Base-by-base conservation (phyloP, 1,140 invertebrate species). In the Caenorhabditis latens region DNA sequence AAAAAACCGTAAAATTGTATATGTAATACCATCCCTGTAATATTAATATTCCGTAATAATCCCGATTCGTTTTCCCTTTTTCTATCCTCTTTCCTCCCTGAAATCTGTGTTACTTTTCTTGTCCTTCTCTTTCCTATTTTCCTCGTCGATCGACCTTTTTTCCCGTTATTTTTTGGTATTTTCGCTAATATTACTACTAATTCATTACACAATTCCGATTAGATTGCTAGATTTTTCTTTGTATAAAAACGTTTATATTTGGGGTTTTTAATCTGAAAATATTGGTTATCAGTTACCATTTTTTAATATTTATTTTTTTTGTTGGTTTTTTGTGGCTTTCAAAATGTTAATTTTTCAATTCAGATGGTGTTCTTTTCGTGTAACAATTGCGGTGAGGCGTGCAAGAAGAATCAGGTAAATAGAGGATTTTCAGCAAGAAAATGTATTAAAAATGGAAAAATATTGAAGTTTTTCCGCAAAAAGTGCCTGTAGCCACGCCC, bases 361-460 rank as follows among this genome's bases (percentile, higher is more conserved):
- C 86, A 89, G 85, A 97, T 98, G 96, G 96, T 97, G 53, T 95
- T 96, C 42, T 98, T 98, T 92, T 96, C 96, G 19, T 98, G 97
- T 93, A 96, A 96, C 90, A 94, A 95, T 89, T 98, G 97, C 93
- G 96, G 96, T 0, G 96, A 97, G 85, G 95, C 96, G 32, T 92
- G 98, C 1, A 96, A 97, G 91, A 98, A 98, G 91, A 96, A 96
- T 48, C 95, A 96, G 93, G 87, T 84, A 21, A 32, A 32, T 32
- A 32, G 0, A 32, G 0, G 32, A 32, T 32, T 32, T 32, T 32
- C 32, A 32, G 32, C 32, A 32, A 32, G 32, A 32, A 32, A 32
- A 32, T 32, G 2, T 32, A 32, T 32, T 1, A 32, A 61, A 32
- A 24, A 84, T 32, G 53, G 50, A 19, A 16, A 53, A 53, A 53